These are phyloP conservation scores for Lordiphosa collinella DNA, from an alignment of 1,140 invertebrate genomes.

Conservation along the genomic window DNA sequence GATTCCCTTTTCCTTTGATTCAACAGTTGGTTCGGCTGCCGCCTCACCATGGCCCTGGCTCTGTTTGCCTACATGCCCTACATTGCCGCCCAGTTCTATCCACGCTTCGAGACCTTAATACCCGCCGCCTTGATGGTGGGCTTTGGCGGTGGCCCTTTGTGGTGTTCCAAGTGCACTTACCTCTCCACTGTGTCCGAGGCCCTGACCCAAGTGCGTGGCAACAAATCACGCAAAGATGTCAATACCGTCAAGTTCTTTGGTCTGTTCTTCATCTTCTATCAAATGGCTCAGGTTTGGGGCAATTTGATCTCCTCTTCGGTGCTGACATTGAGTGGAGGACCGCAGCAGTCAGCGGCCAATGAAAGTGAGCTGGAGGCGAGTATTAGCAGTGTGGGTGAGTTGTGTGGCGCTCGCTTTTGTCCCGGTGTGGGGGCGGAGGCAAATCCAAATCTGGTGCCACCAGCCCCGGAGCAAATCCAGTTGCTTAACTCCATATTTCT, in stretches of 20 bases:
- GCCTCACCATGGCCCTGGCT: conserved; percentile 91
- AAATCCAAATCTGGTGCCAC: conserved; percentile 85
- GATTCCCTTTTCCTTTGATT: conserved; percentile 23
- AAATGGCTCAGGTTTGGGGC: conserved; percentile 95
- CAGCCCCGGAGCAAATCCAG: conserved; percentile 86
- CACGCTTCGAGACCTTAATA: conserved; percentile 89
- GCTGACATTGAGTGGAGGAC: conserved; percentile 49
- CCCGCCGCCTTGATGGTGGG: conserved; percentile 92
- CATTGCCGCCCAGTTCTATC: conserved; percentile 95
- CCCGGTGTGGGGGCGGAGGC: conserved; percentile 80
- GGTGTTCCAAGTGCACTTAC: conserved; percentile 97
- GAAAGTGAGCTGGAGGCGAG: conserved; percentile 33
- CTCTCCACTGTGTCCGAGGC: conserved; percentile 94
- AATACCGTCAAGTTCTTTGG: conserved; percentile 97
- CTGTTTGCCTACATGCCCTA: conserved; percentile 95
- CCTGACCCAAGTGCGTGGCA: conserved; percentile 85
- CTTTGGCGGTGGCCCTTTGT: conserved; percentile 93
- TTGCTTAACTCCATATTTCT: conserved; percentile 92
- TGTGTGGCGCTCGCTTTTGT: conserved; percentile 90
- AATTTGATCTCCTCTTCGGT: conserved; percentile 92
- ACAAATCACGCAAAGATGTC: conserved; percentile 83
- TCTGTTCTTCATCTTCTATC: conserved; percentile 97
- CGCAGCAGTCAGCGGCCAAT: conserved; percentile 27
- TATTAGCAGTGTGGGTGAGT: conserved; percentile 75
- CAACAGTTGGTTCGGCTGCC: conserved; percentile 88